Conservation (phyloP, 1,140 invertebrate species). For the Pachyrhynchus sulphureomaculatus region DNA sequence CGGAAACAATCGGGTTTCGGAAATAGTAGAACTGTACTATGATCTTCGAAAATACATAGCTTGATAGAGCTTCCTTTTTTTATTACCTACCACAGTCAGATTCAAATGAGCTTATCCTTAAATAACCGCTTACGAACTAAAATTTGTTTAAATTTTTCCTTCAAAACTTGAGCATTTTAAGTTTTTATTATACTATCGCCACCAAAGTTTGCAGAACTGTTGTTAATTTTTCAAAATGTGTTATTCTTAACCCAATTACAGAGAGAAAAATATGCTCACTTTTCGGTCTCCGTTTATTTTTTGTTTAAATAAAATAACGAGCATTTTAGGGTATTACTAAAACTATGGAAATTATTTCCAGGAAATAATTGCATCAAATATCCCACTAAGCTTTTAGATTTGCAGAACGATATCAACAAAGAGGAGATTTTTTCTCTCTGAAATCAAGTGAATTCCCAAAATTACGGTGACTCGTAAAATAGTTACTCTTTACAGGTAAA, state of each 20-base stretch:
- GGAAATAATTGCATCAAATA: too few relatives aligned
- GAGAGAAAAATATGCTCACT: not conserved
- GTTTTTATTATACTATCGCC: not conserved
- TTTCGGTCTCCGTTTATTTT: too few relatives aligned
- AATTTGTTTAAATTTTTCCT: not conserved
- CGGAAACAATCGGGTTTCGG: too few relatives aligned
- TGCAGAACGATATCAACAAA: too few relatives aligned
- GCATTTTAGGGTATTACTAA: too few relatives aligned
- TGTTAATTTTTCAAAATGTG: not conserved
- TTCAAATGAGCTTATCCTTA: too few relatives aligned
- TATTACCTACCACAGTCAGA: not conserved
- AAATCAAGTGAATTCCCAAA: not conserved
- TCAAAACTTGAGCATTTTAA: not conserved
- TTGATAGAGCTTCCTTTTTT: not conserved
- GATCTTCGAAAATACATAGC: too few relatives aligned
- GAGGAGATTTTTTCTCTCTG: not conserved
- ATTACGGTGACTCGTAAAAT: not conserved
- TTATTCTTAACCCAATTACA: not conserved
- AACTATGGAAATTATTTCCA: too few relatives aligned
- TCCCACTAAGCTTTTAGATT: too few relatives aligned
- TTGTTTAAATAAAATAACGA: too few relatives aligned
- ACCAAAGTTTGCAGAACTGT: not conserved
- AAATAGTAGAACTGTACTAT: too few relatives aligned
- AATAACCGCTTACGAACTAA: not conserved
- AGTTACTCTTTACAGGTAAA: constrained; percentile 13